Conservation (phyloP, 2,888 invertebrate species). For the Podabrus alpinus region DNA sequence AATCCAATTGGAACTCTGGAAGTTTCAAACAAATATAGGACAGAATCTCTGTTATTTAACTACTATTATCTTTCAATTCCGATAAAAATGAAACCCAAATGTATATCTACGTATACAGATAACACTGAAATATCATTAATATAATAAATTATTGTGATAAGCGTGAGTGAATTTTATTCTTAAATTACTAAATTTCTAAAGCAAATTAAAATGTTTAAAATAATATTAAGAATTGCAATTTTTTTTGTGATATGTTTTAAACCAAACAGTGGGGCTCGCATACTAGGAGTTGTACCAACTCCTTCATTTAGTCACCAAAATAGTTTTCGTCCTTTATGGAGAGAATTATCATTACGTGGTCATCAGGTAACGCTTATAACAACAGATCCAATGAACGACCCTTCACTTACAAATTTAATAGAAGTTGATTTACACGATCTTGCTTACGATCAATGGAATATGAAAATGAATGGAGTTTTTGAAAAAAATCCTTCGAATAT, state of each 20-base stretch:
- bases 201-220: background rate
- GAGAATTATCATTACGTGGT: constrained; percentile 55
- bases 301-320: constrained; percentile 59
- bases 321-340: constrained; percentile 54
- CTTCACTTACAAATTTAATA: constrained; percentile 48
- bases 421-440: constrained; percentile 49
- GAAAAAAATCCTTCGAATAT: background rate
- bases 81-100: no score
- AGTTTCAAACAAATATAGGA: no score
- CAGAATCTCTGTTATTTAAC: no score
- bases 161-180: no score
- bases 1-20: no score
- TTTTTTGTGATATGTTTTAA: background rate
- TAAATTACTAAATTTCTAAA: no score
- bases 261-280: constrained; percentile 42
- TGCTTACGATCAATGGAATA: constrained; percentile 39
- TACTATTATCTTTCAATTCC: no score
- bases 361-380: constrained; percentile 58
- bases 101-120: no score
- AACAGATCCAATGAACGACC: constrained; percentile 51
- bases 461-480: background rate
- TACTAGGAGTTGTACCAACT: constrained; percentile 54
- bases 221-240: background rate
- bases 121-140: no score
- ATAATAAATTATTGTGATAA: no score